Base-by-base conservation (phyloP, 2,797 vertebrate genomes). In the Chaenodraco wilsoni region DNA sequence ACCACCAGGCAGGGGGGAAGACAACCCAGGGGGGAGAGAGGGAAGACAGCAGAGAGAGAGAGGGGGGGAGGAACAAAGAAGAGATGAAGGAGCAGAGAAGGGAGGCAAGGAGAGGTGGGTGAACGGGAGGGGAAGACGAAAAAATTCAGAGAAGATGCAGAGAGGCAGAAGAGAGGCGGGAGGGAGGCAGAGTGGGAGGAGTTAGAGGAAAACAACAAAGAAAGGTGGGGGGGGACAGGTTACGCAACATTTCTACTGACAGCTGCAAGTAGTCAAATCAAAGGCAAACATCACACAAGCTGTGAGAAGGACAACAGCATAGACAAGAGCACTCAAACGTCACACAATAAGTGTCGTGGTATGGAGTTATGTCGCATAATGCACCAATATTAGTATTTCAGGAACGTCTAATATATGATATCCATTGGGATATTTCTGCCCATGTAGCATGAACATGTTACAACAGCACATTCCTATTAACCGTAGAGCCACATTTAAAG, bases 221-320 rank as follows among this genome's bases (percentile, higher is more conserved):
- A 87, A 81, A 87, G 87, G 90, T 90, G 88, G 88, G 83, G 88
- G 89, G 92, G 91, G 92, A 91, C 93, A 94, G 89, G 89, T 94
- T 93, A 94, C 87, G 85, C 87, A 91, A 91, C 87, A 87, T 88
- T 91, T 91, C 79, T 83, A 84, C 71, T 72, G 31, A 78, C 65
- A 87, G 65, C 74, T 58, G 60, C 52, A 81, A 71, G 57, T 61
- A 56, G 75, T 65, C 62, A 85, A 66, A 61, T 73, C 44, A 72
- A 45, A 73, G 12, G 19, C 33, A 72, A 59, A 68, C 31, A 52
- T 52, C 23, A 44, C 7, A 31, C 1, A 56, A 23, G 16, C 54
- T 41, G 14, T 44, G 49, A 65, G 16, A 51, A 56, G 3, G 19
- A 45, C 2, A 54, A 44, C 19, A 17, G 9, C 3, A 5, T 8